Evolutionary conservation across 2,888 invertebrate species (phyloP), one percentile per base, ranked within the genome.

Genomic region (Drepanosiphum platanoidis): DNA sequence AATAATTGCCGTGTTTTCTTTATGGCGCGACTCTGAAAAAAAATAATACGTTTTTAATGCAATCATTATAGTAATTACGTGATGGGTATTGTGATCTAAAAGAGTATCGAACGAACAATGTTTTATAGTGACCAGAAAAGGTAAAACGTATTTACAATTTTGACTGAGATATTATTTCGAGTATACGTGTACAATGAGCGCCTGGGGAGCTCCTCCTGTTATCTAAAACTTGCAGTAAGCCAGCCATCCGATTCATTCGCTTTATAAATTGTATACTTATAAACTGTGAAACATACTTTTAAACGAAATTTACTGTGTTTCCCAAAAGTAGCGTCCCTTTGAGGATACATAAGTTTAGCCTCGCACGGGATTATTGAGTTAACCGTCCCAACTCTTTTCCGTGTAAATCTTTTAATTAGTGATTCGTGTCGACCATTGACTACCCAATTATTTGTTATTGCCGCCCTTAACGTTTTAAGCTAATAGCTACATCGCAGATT

Each of bases 291-390:
- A 66, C 61, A 74, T 68, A 82, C 74, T 82, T 74, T 72, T 39
- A 32, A 42, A 82, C 61, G 74, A 74, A 82, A 83, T 83, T 83
- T 74, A 74, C 74, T 5, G 74, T 66, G 66, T 74, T 83, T 74
- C 46, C 46, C 64, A 74, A 74, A 46, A 74, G 32, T 11, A 61
- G 13, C 64, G 42, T 64, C 27, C 83, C 74, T 64, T 27, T 13
- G 83, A 74, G 83, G 11, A 66, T 72, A 74, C 64, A 1, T 58
- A 58, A 83, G 32, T 74, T 83, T 74, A 74, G 74, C 27, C 66
- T 66, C 74, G 15, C 34, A 66, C n/a, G 22, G n/a, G 34, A 74
- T 66, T 74, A 83, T 74, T 74, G 74, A 66, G 36, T 83, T 83
- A 83, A 42, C 72, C 32, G 32, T 32, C 32, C 22, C 39, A 61